Evolutionary conservation across 2,113 vertebrate genomes (phyloP).

Genomic region (Oryzias javanicus): DNA sequence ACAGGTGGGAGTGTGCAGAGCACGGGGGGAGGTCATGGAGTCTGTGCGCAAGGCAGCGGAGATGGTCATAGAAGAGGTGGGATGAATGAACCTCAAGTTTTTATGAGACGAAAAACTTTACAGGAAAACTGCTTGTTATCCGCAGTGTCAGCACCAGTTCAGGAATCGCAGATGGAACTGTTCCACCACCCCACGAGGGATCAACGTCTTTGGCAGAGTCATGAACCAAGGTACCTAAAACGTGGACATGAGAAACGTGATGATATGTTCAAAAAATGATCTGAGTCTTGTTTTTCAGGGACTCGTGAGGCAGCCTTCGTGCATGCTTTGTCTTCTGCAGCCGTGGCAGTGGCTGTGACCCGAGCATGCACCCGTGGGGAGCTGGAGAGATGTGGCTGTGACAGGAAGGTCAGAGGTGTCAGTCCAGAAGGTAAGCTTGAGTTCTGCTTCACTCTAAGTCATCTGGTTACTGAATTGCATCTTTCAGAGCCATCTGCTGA

Average conservation of each 20-base stretch:
- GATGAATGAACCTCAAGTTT: neutral
- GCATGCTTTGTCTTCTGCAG: constrained; percentile 68
- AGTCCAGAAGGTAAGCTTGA: constrained; percentile 77
- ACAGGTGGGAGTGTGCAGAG: constrained; percentile 75
- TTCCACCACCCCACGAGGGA: constrained; percentile 77
- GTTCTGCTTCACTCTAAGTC: constrained; percentile 26
- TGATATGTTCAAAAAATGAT: neutral
- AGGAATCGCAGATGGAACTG: constrained; percentile 78
- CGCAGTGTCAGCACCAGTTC: constrained; percentile 79
- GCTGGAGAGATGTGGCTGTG: constrained; percentile 80
- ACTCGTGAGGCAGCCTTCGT: constrained; percentile 76
- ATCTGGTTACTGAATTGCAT: constrained; percentile 5
- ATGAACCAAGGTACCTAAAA: constrained; percentile 74
- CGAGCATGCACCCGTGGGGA: constrained; percentile 77
- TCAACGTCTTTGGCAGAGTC: constrained; percentile 79
- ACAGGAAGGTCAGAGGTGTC: constrained; percentile 75
- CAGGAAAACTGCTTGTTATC: neutral
- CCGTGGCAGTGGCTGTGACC: constrained; percentile 77
- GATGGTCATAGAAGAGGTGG: constrained; percentile 80
- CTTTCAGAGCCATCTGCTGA: neutral
- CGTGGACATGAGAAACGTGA: neutral
- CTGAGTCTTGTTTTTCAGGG: constrained; percentile 54
- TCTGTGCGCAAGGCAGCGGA: constrained; percentile 66
- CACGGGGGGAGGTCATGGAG: constrained; percentile 79
- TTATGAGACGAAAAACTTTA: neutral